Conservation (phyloP, 2,113 vertebrate genomes). For the Bagarius yarrelli region DNA sequence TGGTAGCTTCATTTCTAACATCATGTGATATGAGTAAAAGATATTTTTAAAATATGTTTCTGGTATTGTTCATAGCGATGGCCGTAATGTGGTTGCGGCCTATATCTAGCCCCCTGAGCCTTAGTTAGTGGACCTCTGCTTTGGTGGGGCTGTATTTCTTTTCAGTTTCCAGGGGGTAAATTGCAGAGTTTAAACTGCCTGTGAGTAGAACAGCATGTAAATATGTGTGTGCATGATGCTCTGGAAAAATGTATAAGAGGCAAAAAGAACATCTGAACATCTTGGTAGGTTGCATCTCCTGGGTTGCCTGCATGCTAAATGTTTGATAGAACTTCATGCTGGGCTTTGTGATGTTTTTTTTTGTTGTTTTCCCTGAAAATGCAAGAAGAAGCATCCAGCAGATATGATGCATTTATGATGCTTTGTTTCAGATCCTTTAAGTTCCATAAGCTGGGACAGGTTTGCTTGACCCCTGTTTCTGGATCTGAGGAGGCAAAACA, state of each 20-base stretch:
- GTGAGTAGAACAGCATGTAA: neutral
- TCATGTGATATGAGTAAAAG: too few relatives aligned
- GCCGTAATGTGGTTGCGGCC: too few relatives aligned
- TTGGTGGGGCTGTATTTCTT: too few relatives aligned
- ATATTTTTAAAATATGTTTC: too few relatives aligned
- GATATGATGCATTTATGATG: neutral
- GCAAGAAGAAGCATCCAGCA: neutral
- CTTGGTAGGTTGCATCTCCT: too few relatives aligned
- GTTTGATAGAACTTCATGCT: neutral
- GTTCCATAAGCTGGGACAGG: constrained; percentile 58
- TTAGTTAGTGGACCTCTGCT: too few relatives aligned
- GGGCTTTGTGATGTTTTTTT: neutral
- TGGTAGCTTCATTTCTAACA: too few relatives aligned
- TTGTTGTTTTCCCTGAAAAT: neutral
- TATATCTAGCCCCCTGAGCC: too few relatives aligned
- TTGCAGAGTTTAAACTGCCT: neutral
- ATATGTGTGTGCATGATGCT: neutral
- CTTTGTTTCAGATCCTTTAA: constrained; percentile 60
- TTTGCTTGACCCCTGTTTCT: constrained; percentile 59
- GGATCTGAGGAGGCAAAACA: constrained; percentile 45
- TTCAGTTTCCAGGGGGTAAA: neutral
- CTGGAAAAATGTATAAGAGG: too few relatives aligned
- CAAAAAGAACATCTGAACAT: too few relatives aligned
- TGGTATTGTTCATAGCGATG: too few relatives aligned
- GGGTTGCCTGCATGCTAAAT: neutral